phyloP scores from a whole-genome alignment of 1,140 invertebrate genomes.

The Pissodes strobi region DNA sequence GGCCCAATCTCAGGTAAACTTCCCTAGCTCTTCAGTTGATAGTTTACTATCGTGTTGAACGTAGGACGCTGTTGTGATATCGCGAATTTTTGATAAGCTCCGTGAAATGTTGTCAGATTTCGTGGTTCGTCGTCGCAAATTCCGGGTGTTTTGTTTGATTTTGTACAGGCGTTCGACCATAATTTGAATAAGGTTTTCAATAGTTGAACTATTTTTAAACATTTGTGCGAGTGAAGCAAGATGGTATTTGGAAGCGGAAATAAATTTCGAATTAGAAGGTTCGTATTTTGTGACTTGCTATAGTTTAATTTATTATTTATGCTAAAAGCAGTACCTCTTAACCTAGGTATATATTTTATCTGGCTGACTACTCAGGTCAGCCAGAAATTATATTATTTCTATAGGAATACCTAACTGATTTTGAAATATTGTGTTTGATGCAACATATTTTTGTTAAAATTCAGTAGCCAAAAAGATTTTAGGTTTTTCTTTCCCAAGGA shows the following conservation, averaged over 20 bases:
- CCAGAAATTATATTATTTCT: no score
- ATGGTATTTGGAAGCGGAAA: slow-evolving; percentile 68
- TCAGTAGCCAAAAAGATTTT: no score
- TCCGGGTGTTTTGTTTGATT: slow-evolving; percentile 9
- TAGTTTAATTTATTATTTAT: no score
- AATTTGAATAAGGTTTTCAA: neutral
- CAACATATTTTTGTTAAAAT: no score
- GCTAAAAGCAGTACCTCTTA: no score
- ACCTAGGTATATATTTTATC: no score
- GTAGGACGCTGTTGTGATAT: slow-evolving; percentile 1
- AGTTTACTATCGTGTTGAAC: slow-evolving; percentile 32
- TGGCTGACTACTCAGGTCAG: no score
- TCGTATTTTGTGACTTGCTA: no score
- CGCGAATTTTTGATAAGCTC: no score
- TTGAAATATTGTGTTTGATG: no score
- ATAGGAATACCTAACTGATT: no score
- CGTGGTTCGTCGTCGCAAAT: neutral
- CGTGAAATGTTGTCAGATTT: slow-evolving; percentile 22
- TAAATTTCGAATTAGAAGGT: slow-evolving; percentile 68
- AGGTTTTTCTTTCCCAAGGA: no score
- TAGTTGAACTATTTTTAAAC: neutral
- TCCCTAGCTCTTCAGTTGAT: slow-evolving; percentile 38
- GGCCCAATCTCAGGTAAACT: slow-evolving; percentile 24
- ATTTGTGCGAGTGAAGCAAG: neutral
- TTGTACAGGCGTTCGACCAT: slow-evolving; percentile 9